Base-by-base conservation (phyloP, 2,888 invertebrate species). In the Phengaris arion region DNA sequence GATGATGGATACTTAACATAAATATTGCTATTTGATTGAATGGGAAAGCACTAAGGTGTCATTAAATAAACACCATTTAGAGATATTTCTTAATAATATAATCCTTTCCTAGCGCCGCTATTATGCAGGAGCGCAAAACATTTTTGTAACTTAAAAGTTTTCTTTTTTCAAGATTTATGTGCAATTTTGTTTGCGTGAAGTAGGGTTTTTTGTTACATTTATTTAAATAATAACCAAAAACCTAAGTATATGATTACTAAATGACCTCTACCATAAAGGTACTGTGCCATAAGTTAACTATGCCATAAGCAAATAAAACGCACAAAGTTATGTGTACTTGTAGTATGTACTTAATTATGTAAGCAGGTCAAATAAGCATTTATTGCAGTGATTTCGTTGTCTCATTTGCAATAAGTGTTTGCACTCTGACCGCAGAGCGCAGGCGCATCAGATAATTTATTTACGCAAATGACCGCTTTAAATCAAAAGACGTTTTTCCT, bases 91-190 rank as follows among this genome's bases (percentile, higher is more conserved):
- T 54, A 45, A 72, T 54, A 72, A 54, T 70, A 70, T 70, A 54
- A 72, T 72, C 72, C 54, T 22, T 72, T 54, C 35, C 72, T 72
- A 72, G 72, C 72, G 72, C 72, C 72, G 76, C 76, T 69, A 55
- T 74, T 52, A n/a, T 46, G 76, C n/a, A 82, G 85, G 78, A 75
- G 78, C 81, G 0, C 0, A 0, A 48, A 84, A 85, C 83, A 15
- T 80, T 83, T 82, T 77, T 12, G 13, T 35, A 15, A 69, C 46
- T 10, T 48, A 3, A 15, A n/a, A 13, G 9, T 46, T 64, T 22
- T 22, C n/a, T 22, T 22, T 22, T 22, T 22, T 22, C 4, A 35
- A 35, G 35, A 0, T 35, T 35, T 35, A 35, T 22, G 0, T 22
- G 35, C 35, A 35, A 35, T 35, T 35, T 35, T 35, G 4, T 35